Evolutionary conservation across 2,888 invertebrate species (phyloP).

Genomic region (Dolichopus griseipennis): DNA sequence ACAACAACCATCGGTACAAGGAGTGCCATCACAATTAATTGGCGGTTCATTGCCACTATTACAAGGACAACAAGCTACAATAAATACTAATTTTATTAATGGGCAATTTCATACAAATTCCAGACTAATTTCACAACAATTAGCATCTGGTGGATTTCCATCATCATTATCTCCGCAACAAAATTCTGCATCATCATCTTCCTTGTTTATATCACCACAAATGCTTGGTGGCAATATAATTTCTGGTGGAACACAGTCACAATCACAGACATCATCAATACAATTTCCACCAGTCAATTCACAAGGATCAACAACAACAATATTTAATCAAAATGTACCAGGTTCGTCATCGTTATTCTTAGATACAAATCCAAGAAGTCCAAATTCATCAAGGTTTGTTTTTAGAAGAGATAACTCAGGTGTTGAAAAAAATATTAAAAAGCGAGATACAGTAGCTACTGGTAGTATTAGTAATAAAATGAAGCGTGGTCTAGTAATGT

Average conservation of each 20-base stretch:
- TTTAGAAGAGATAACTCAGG: not conserved
- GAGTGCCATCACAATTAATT: conserved; percentile 33
- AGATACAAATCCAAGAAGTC: not conserved
- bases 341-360: not conserved
- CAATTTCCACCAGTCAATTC: conserved; percentile 35
- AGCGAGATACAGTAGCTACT: conserved; percentile 9
- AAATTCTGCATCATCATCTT: not conserved
- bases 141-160: conserved; percentile 36
- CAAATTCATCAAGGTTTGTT: not conserved
- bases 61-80: conserved; percentile 40
- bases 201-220: conserved; percentile 11
- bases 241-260: conserved; percentile 20
- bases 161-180: not conserved
- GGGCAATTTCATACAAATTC: conserved; percentile 54
- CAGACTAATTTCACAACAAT: conserved; percentile 50
- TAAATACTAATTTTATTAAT: conserved; percentile 50
- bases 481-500: conserved; percentile 57
- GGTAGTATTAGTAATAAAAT: conserved; percentile 28
- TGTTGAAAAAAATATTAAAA: conserved; percentile 21
- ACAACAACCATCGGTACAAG: conserved; percentile 36
- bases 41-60: conserved; percentile 35
- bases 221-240: conserved; percentile 20
- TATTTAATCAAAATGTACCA: not conserved
- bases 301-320: conserved; percentile 26
- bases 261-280: conserved; percentile 46